These are phyloP conservation scores for Geococcyx californianus DNA, from an alignment of 2,113 vertebrate genomes.

Conservation along the genomic window DNA sequence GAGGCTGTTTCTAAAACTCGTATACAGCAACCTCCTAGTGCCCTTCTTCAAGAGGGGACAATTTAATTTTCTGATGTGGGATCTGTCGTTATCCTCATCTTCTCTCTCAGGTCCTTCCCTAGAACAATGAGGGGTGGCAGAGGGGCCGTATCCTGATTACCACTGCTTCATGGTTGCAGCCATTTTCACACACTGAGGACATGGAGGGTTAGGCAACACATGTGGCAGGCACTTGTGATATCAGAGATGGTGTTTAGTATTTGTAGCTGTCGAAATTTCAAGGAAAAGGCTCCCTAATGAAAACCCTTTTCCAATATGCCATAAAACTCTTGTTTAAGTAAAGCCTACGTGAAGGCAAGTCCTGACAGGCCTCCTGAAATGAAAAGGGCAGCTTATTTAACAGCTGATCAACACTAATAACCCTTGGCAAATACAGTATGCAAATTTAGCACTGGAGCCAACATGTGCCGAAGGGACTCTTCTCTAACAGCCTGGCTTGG, in stretches of 20 bases:
- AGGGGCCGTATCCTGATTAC: not conserved
- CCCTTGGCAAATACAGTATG: conserved; percentile 59
- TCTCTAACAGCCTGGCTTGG: not conserved
- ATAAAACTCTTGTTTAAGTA: conserved; percentile 17
- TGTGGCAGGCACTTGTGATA: not conserved
- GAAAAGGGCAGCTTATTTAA: conserved; percentile 71
- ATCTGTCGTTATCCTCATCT: not conserved
- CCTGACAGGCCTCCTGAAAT: conserved; percentile 61
- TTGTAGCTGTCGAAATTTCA: conserved; percentile 44
- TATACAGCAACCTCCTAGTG: not conserved
- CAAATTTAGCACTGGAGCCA: conserved; percentile 31
- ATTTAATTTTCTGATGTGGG: not conserved
- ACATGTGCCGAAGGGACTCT: not conserved
- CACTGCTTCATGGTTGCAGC: not conserved
- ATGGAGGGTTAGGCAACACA: conserved; percentile 5
- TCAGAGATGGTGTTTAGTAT: conserved; percentile 28
- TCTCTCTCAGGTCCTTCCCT: not conserved
- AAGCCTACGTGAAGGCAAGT: not conserved
- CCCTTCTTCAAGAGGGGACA: not conserved
- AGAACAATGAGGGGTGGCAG: not conserved
- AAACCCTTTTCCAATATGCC: conserved; percentile 6
- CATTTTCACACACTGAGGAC: not conserved
- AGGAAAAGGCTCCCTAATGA: conserved; percentile 36
- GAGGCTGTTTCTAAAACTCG: not conserved
- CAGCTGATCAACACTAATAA: conserved; percentile 71